A percentile compares a stretch with the other conserved stretches of the same genome.
Conservation (phyloP, 2,797 vertebrate species). For the Onychomys torridus region DNA sequence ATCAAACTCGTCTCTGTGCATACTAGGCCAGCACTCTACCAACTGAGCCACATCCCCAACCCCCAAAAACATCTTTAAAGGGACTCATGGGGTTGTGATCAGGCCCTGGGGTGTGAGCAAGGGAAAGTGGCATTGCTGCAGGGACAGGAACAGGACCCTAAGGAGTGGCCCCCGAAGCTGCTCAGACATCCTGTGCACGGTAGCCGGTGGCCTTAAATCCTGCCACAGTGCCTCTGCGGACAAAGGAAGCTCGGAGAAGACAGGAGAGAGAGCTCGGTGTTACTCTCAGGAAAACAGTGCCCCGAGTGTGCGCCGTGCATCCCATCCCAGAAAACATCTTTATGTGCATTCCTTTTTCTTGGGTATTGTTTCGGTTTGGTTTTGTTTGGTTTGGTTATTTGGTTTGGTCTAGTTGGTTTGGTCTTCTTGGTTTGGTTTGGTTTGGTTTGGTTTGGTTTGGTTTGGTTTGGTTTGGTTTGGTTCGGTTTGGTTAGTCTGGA, state of each 20-base stretch:
- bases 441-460: background rate
- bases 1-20: background rate
- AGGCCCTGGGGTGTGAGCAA: background rate
- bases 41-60: background rate
- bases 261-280: background rate
- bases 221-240: background rate
- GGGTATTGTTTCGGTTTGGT: background rate
- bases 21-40: background rate
- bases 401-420: too few relatives aligned
- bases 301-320: rapidly evolving
- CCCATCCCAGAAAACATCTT: background rate
- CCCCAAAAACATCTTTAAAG: background rate
- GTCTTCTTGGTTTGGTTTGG: background rate
- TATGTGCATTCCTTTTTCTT: background rate
- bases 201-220: background rate
- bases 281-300: background rate
- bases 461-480: background rate
- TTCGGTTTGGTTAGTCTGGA: background rate
- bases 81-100: rapidly evolving
- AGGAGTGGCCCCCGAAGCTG: rapidly evolving
- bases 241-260: background rate
- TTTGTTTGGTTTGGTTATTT: too few relatives aligned
- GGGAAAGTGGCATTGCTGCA: background rate
- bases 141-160: rapidly evolving
- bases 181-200: background rate